These are phyloP conservation scores for Pachyseris speciosa DNA, from an alignment of 64 coral and sea anemone species.

Conservation along the genomic window DNA sequence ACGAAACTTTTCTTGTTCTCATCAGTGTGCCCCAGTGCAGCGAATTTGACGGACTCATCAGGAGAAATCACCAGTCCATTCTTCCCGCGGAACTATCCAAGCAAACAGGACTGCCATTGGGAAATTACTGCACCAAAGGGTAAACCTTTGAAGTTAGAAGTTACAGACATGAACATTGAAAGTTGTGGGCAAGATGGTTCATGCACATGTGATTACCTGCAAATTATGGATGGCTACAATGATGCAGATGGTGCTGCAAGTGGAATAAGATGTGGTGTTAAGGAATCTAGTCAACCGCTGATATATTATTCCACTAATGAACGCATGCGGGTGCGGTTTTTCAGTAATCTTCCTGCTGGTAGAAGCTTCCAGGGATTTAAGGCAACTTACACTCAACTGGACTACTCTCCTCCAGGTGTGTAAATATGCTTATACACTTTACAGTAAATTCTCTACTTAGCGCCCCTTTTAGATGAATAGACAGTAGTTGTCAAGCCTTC, in stretches of 20 bases:
- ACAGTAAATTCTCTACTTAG: too few relatives aligned
- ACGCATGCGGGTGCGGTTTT: neutral
- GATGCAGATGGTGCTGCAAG: neutral
- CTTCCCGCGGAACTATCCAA: neutral
- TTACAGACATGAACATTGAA: neutral
- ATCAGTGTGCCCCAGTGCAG: neutral
- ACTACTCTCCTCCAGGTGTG: constrained; percentile 3
- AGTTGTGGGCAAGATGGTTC: neutral
- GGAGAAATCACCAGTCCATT: constrained; percentile 18
- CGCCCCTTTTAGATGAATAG: too few relatives aligned
- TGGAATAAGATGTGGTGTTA: neutral
- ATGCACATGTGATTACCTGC: neutral
- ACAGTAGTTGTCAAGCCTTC: too few relatives aligned
- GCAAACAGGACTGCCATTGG: neutral
- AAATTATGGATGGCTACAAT: neutral
- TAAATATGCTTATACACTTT: neutral
- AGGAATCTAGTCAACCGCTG: neutral
- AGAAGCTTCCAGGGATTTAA: neutral
- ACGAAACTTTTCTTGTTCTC: neutral
- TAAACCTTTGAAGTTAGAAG: neutral
- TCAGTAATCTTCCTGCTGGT: neutral
- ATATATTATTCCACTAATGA: constrained; percentile 3
- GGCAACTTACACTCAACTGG: neutral
- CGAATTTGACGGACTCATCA: neutral
- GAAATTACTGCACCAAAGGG: neutral